Evolutionary conservation across 53 echinoderm and acorn worm species (phyloP).

Genomic region (Astropecten irregularis): DNA sequence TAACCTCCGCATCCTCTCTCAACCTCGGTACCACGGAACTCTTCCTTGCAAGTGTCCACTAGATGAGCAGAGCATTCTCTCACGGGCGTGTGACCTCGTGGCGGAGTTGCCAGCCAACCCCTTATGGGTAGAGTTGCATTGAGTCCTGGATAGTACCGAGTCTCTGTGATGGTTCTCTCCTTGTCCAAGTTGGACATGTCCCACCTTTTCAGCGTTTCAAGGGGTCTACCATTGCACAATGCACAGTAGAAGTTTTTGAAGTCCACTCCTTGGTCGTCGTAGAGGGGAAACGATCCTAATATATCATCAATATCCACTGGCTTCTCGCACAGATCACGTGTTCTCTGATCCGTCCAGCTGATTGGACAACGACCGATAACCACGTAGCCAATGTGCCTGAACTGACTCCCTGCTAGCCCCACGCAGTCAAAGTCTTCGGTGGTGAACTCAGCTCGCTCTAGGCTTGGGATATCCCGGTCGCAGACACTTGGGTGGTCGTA

Average conservation of each 20-base stretch:
- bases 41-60: constrained; percentile 12
- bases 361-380: constrained; percentile 9
- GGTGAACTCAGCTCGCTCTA: not conserved
- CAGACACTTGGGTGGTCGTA: constrained; percentile 9
- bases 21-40: not conserved
- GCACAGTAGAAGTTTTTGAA: constrained; percentile 63
- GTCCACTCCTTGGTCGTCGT: constrained; percentile 16
- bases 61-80: constrained; percentile 14
- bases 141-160: not conserved
- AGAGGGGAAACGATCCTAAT: constrained; percentile 33
- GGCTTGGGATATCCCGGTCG: not conserved
- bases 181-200: not conserved
- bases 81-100: not conserved
- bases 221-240: constrained; percentile 36
- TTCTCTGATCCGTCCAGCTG: constrained; percentile 28
- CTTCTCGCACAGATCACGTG: constrained; percentile 43
- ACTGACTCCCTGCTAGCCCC: constrained; percentile 35
- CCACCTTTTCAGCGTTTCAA: constrained; percentile 33
- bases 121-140: not conserved
- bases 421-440: constrained; percentile 17
- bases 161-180: not conserved
- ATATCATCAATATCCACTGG: constrained; percentile 7
- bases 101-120: constrained; percentile 20
- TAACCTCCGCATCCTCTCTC: constrained; percentile 14
- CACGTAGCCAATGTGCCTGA: constrained; percentile 29